phyloP scores from a whole-genome alignment of 2,113 vertebrate species.

The Meriones unguiculatus region DNA sequence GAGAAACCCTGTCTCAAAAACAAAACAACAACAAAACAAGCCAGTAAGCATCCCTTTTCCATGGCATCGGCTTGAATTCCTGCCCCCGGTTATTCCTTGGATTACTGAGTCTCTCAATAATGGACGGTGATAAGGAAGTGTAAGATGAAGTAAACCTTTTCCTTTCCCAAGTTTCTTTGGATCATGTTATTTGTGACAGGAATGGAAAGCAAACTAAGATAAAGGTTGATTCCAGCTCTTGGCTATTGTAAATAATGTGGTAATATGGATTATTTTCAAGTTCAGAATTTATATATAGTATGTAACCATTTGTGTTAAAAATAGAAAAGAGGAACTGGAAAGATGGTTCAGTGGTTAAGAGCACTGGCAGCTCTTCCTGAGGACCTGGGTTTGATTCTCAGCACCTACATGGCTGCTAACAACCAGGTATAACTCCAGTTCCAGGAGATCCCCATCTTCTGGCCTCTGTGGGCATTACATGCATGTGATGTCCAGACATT shows the following conservation, averaged over 20 bases:
- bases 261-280: not conserved
- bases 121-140: not conserved
- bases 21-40: not conserved
- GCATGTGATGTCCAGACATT: not conserved
- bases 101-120: not conserved
- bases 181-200: too few species aligned
- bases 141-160: not conserved
- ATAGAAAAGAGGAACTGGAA: not conserved
- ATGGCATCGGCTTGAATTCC: not conserved
- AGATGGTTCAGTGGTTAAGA: not conserved
- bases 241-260: not conserved
- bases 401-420: not conserved
- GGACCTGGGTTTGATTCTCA: not conserved
- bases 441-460: not conserved
- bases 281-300: not conserved
- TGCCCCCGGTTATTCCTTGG: not conserved
- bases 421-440: not conserved
- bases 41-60: not conserved
- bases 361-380: not conserved
- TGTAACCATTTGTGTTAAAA: constrained; percentile 18
- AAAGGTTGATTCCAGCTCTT: not conserved
- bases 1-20: too few species aligned
- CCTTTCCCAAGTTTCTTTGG: not conserved
- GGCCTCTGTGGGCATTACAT: not conserved
- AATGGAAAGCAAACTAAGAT: not conserved